Evolutionary conservation across 2,797 vertebrate genomes (phyloP).

Genomic region (Xenops minutus): DNA sequence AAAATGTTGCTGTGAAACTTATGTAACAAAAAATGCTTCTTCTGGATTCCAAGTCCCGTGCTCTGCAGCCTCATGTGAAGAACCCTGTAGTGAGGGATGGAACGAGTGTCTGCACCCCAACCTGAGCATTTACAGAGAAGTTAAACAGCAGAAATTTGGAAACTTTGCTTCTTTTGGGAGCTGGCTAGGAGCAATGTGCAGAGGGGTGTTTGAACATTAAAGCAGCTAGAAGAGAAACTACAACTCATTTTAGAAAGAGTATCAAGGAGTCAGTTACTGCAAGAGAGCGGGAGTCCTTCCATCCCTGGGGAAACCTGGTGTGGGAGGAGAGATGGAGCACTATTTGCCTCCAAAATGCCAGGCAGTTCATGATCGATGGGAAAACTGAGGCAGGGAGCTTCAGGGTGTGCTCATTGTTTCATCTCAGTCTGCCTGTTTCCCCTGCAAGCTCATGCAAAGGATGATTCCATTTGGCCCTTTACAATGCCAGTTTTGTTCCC

Average conservation of each 20-base stretch:
- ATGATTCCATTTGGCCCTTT: not conserved
- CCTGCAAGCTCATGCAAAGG: not conserved
- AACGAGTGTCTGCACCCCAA: not conserved
- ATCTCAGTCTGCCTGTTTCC: not conserved
- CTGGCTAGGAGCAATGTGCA: not conserved
- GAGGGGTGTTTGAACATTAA: not conserved
- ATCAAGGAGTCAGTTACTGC: not conserved
- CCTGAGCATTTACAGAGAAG: not conserved
- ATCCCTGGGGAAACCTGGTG: not conserved
- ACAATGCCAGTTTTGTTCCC: not conserved
- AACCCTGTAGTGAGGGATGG: not conserved
- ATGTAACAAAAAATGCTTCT: not conserved
- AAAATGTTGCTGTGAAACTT: not conserved
- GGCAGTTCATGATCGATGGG: not conserved
- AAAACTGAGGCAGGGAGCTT: slow-evolving; percentile 21
- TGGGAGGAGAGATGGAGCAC: not conserved
- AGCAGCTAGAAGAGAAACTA: not conserved
- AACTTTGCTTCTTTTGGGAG: not conserved
- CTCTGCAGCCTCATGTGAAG: not conserved
- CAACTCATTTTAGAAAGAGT: not conserved
- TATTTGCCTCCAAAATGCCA: not conserved
- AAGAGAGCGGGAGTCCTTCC: not conserved
- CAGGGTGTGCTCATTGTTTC: not conserved
- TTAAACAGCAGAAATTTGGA: not conserved
- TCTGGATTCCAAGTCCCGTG: not conserved